Base-by-base conservation (phyloP, 1,140 invertebrate species). In the Latrodectus geometricus region DNA sequence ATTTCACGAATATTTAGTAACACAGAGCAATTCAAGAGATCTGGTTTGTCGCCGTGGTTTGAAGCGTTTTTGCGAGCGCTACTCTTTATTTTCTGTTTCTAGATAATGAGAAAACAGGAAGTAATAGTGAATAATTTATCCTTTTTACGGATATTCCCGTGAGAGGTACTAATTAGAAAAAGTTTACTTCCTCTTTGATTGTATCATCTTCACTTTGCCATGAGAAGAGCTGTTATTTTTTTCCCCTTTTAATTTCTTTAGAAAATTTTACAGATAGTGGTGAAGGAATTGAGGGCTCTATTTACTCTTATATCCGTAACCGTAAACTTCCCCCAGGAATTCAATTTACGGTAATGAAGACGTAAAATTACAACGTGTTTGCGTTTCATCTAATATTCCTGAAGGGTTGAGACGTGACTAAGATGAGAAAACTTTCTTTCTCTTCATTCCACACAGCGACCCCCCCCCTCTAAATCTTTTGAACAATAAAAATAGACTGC, bases 111-210 rank as follows among this genome's bases (percentile, higher is more conserved):
- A 23, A 80, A 70, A 80, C 52, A 68, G 61, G 11, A 54, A 35
- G 35, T 78, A 66, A 78, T 78, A 66, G 56, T 35, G 76, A 68
- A 68, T 78, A 69, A 69, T 69, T 69, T 69, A 69, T 68, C 20
- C 35, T 50, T 56, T 35, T 35, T n/a, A 9, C 14, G 5, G 14
- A 50, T 50, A 74, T 35, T 49, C n/a, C 72, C 49, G 8, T 14
- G 54, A 61, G 17, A 11, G 54, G 17, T 61, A 61, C 11, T 17
- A 14, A 14, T 61, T 61, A 14, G 54, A 61, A 61, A 61, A 61
- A 11, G 2, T 61, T 61, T 17, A 14, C 17, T 61, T 61, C 17
- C 54, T 35, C 35, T 35, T 61, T 61, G 54, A 61, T 11, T 61
- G 17, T 14, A 61, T 61, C 11, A 61, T 61, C 11, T 14, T 61